Conservation (phyloP, 2,113 vertebrate genomes). For the Fulica atra region DNA sequence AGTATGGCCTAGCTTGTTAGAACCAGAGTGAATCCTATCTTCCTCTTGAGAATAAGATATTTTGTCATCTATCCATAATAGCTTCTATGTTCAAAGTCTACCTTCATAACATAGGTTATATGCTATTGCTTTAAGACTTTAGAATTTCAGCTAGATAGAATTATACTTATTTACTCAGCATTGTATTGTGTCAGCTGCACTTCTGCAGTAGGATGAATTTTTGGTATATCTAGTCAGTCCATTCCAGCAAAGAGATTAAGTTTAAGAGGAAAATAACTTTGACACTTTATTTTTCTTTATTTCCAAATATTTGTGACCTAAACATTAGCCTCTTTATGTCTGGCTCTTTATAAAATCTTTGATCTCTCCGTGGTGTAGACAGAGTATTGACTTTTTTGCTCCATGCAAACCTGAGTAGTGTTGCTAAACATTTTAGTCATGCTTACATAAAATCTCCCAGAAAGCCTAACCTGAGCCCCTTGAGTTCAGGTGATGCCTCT, state of each 20-base stretch:
- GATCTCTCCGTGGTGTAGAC: background rate
- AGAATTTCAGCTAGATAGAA: background rate
- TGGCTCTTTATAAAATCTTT: slow-evolving; percentile 27
- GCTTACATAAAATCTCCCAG: slow-evolving; percentile 61
- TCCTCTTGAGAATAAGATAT: background rate
- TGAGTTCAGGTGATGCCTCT: slow-evolving; percentile 59
- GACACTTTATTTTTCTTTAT: background rate
- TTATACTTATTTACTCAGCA: background rate
- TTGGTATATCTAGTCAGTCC: background rate
- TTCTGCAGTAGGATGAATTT: background rate
- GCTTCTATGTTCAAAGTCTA: background rate
- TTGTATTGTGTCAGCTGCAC: background rate
- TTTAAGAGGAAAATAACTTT: background rate
- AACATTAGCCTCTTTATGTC: background rate
- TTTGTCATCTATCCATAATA: background rate
- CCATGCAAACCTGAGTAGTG: slow-evolving; percentile 24
- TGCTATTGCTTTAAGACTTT: background rate
- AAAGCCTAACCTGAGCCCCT: slow-evolving; percentile 37
- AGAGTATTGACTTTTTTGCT: slow-evolving; percentile 27
- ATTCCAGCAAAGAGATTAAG: background rate
- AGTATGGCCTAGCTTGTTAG: background rate
- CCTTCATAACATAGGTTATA: background rate
- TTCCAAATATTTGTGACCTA: slow-evolving; percentile 31
- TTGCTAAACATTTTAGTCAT: slow-evolving; percentile 68
- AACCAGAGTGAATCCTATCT: background rate